Conservation (phyloP, 2,888 invertebrate genomes). For the Pegoplata infirma region DNA sequence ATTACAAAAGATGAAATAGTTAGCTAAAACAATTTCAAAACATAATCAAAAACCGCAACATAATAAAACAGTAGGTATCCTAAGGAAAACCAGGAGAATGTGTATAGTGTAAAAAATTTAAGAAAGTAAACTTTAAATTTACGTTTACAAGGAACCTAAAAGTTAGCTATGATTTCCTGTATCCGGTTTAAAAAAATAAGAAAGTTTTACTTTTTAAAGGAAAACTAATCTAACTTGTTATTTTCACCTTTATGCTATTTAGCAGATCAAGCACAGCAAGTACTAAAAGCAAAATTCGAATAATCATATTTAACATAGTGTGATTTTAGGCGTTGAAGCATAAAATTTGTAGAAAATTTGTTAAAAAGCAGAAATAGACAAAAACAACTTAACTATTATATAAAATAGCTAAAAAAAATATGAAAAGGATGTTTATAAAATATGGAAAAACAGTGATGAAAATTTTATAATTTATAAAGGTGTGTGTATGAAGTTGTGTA, state of each 20-base stretch:
- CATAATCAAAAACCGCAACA: conserved; percentile 9
- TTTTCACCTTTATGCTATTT: conserved; percentile 5
- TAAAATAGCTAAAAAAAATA: neutral
- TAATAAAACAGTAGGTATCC: conserved; percentile 27
- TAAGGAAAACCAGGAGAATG: neutral
- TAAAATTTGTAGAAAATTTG: conserved; percentile 66
- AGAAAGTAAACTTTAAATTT: neutral
- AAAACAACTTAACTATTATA: conserved; percentile 26
- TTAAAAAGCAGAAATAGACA: conserved; percentile 25
- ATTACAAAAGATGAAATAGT: conserved; percentile 5
- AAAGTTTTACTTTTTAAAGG: neutral
- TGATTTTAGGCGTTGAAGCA: conserved; percentile 67
- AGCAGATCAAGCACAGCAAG: neutral
- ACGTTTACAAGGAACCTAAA: conserved; percentile 14
- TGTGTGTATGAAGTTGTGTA: neutral
- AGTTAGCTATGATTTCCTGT: conserved; percentile 23
- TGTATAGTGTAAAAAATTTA: neutral
- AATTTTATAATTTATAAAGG: conserved; percentile 4
- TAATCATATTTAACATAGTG: conserved; percentile 53
- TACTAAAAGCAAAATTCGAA: conserved; percentile 15
- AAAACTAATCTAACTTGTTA: conserved; percentile 13
- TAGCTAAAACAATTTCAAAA: neutral
- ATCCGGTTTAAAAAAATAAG: neutral
- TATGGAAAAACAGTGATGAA: neutral
- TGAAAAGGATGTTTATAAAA: neutral